Base-by-base conservation (phyloP, 1,140 invertebrate genomes). In the Hestina assimilis region DNA sequence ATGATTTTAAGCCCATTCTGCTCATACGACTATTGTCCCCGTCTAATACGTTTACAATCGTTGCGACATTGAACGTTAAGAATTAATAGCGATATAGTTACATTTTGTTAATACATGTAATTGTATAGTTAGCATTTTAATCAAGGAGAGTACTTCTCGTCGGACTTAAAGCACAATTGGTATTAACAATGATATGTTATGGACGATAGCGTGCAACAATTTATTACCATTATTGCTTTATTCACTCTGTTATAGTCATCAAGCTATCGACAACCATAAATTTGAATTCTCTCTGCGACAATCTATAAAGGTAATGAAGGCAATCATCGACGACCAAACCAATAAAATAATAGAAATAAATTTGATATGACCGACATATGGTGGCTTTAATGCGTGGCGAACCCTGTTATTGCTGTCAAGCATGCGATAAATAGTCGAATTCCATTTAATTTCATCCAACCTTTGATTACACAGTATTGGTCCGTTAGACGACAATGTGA, bases 281-380 rank as follows among this genome's bases (percentile, higher is more conserved):
- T 87, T 85, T 73, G 77, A 81, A 76, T 85, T 76, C 79, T 86
- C 79, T 86, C 79, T 63, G 73, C 79, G 81, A 86, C 83, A 80
- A 82, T 72, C 83, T 83, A 86, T 84, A 84, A 84, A 86, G 73
- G 74, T 86, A 88, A 88, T 86, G 85, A 85, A 83, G 71, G 77
- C 78, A 81, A 87, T 87, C 75, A 82, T 82, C 73, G 76, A 64
- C 75, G 68, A 69, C 69, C 66, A 73, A 79, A 73, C 77, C 81
- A 88, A 86, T 86, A 85, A 88, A 86, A 88, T 88, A 88, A 86
- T 88, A 88, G 82, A 86, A 86, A 88, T 88, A 88, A 86, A 86
- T 86, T 88, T 86, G 85, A 88, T 88, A 86, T 86, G 79, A 86
- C 77, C 83, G 83, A 86, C 85, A 88, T 88, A 88, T 88, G 85